Percentiles rank a stretch among this genome's conserved stretches.
Evolutionary conservation across 2,113 vertebrate genomes (phyloP).

Genomic region (Propithecus coquereli): DNA sequence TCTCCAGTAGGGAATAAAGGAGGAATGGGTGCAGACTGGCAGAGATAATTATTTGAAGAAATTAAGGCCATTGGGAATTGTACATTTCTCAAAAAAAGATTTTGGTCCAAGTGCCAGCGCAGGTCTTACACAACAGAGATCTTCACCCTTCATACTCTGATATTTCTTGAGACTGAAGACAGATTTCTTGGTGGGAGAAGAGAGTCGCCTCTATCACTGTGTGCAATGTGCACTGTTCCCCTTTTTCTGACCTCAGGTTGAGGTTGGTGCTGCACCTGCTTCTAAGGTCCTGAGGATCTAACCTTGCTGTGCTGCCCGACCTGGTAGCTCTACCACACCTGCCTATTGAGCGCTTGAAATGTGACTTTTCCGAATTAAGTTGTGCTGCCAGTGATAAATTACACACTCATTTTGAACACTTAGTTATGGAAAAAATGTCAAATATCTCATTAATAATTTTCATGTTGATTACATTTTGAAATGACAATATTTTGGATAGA

Average conservation of each 20-base stretch:
- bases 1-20: neutral
- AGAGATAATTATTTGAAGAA: slow-evolving; percentile 34
- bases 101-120: neutral
- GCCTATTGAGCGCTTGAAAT: neutral
- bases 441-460: neutral
- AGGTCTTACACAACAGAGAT: neutral
- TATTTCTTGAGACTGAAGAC: neutral
- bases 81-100: slow-evolving; percentile 12
- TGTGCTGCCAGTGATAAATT: neutral
- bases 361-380: neutral
- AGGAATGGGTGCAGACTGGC: neutral
- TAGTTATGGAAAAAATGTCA: neutral
- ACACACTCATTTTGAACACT: neutral
- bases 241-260: neutral
- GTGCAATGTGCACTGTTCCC: neutral
- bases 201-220: neutral
- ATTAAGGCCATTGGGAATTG: neutral
- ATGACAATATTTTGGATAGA: neutral
- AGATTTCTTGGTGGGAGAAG: neutral
- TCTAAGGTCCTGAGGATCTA: neutral
- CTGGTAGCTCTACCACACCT: neutral
- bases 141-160: neutral
- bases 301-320: neutral
- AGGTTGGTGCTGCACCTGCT: neutral
- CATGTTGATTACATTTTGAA: neutral